Evolutionary conservation across 2,888 invertebrate genomes (phyloP), one percentile per base, ranked within the genome.

Genomic region (Stenchaetothrips biformis): DNA sequence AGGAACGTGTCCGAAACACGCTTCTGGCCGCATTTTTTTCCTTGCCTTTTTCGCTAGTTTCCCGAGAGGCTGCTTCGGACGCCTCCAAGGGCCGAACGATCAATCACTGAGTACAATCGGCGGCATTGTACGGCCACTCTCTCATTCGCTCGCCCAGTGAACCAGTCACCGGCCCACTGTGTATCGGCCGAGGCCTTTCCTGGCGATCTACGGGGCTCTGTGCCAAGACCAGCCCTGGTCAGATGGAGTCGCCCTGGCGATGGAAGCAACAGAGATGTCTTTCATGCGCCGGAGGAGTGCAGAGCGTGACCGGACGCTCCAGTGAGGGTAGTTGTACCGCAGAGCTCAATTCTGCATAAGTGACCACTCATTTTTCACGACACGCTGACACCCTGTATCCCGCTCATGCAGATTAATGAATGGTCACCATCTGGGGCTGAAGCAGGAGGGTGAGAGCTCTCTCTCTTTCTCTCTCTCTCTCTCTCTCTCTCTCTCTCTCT

Each of bases 351-450:
- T 74, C 67, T 74, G 67, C 67, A 74, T 74, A 74, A 67, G 67
- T 67, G 67, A 67, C 67, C 25, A 25, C 67, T 74, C 67, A 74
- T 74, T 74, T 74, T 74, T 74, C 67, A 74, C 67, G 67, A 74
- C 67, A 25, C 25, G 67, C 67, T 74, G 67, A 74, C 67, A 74
- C 25, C 21, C 67, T 21, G 67, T 74, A 74, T 74, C 67, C 67
- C 25, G 8, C 21, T 74, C 67, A 74, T 74, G 67, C 67, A 74
- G 67, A 74, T 74, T 74, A 74, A 74, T 74, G 67, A 25, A 59
- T 16, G 59, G 37, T 37, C 37, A 37, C 37, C 37, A 37, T 37
- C 37, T 37, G 37, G 37, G 37, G 37, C 37, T 1, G 37, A 2
- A 37, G 37, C 2, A 37, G 37, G 37, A 59, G 59, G 18, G 59